Evolutionary conservation across 2,888 invertebrate genomes (phyloP).

Genomic region (Drosophila suboccidentalis): DNA sequence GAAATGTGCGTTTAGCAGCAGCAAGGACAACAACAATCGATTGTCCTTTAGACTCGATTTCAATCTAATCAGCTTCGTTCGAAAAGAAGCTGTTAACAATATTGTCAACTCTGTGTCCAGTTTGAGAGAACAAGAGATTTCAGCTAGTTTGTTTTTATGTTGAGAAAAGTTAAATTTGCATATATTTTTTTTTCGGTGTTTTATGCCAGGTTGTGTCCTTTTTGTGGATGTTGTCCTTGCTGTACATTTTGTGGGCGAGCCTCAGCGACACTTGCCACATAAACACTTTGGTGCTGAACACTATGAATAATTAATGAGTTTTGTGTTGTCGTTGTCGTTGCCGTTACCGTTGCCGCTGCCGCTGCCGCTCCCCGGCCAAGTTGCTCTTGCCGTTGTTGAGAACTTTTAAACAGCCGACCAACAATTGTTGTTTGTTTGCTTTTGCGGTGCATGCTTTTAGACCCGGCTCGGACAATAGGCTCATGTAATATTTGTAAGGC

Average conservation of each 20-base stretch:
- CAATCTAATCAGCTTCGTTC: constrained; percentile 73
- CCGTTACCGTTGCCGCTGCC: constrained; percentile 3
- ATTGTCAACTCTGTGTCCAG: constrained; percentile 68
- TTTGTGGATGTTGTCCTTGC: constrained; percentile 30
- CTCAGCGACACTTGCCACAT: constrained; percentile 59
- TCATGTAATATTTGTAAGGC: constrained; percentile 55
- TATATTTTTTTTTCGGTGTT: constrained; percentile 45
- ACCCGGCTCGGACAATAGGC: constrained; percentile 33
- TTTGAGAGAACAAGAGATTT: constrained; percentile 9
- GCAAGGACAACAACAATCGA: constrained; percentile 34
- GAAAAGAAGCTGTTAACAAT: constrained; percentile 75
- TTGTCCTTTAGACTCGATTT: constrained; percentile 33
- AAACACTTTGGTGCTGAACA: constrained; percentile 75
- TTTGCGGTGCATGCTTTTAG: constrained; percentile 45
- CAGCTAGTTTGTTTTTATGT: constrained; percentile 69
- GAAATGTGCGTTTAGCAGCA: constrained; percentile 54
- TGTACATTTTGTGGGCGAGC: constrained; percentile 66
- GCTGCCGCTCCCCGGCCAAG: constrained; percentile 8
- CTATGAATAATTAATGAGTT: constrained; percentile 77
- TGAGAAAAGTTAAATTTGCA: constrained; percentile 70
- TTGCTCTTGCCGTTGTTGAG: constrained; percentile 10
- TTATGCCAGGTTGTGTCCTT: constrained; percentile 7
- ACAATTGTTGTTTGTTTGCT: constrained; percentile 33
- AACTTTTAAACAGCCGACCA: constrained; percentile 46
- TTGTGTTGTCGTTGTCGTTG: constrained; percentile 46